Conservation (phyloP, 1,140 invertebrate species). For the Vanessa tameamea region DNA sequence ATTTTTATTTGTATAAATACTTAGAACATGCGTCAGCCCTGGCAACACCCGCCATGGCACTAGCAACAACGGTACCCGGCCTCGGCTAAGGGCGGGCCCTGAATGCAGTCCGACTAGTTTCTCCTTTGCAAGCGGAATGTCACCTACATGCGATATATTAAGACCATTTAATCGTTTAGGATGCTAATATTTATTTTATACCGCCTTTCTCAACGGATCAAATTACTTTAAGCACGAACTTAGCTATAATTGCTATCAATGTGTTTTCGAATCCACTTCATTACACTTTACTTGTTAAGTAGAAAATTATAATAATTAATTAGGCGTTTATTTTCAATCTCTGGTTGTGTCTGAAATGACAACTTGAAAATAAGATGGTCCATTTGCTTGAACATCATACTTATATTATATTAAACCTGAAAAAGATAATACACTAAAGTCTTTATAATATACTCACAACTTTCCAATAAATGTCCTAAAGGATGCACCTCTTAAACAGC, state of each 20-base stretch:
- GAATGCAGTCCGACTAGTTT: conserved; percentile 74
- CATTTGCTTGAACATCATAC: too few species aligned
- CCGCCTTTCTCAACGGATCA: conserved; percentile 10
- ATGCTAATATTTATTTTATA: conserved; percentile 28
- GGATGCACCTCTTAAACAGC: too few species aligned
- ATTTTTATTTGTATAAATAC: background rate
- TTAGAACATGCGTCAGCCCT: conserved; percentile 40
- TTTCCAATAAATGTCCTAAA: too few species aligned
- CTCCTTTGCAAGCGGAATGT: conserved; percentile 70
- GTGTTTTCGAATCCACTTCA: background rate
- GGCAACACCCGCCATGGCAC: conserved; percentile 26
- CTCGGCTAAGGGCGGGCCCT: conserved; percentile 68
- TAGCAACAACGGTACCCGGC: conserved; percentile 67
- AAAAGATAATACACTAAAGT: too few species aligned
- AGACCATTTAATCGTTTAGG: conserved; percentile 36
- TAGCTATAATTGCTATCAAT: background rate
- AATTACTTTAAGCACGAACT: conserved; percentile 6
- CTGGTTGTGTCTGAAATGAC: too few species aligned
- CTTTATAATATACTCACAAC: too few species aligned
- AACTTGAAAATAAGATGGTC: too few species aligned
- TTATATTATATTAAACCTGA: too few species aligned
- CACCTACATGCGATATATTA: conserved; percentile 61
- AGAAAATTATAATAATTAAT: too few species aligned
- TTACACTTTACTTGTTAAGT: too few species aligned
- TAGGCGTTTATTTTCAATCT: too few species aligned